Evolutionary conservation across 2,797 vertebrate genomes (phyloP).

Genomic region (Acomys russatus): DNA sequence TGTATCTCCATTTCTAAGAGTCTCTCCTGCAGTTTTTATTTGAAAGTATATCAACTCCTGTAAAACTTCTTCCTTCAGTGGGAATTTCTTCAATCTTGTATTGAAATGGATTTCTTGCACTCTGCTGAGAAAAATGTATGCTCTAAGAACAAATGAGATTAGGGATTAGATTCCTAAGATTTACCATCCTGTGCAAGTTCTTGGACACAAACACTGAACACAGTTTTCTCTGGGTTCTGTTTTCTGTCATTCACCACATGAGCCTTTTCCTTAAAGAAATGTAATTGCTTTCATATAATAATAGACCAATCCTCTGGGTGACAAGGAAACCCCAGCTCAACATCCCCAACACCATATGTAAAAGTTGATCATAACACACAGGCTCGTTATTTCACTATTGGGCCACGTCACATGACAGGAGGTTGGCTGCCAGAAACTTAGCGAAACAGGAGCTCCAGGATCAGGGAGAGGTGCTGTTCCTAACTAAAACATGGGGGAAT

Average conservation of each 20-base stretch:
- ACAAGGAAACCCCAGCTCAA: not conserved
- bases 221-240: not conserved
- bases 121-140: constrained; percentile 31
- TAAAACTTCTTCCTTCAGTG: not conserved
- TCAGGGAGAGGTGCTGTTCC: not conserved
- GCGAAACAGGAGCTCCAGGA: not conserved
- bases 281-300: not conserved
- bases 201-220: not conserved
- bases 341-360: not conserved
- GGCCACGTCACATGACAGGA: not conserved
- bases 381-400: not conserved
- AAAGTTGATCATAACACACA: not conserved
- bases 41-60: not conserved
- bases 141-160: constrained; percentile 19
- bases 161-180: not conserved
- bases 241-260: not conserved
- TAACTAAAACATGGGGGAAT: not conserved
- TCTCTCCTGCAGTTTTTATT: not conserved
- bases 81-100: not conserved
- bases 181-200: not conserved
- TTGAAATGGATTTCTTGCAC: not conserved
- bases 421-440: not conserved
- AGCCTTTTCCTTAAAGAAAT: constrained; percentile 2
- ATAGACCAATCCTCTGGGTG: not conserved
- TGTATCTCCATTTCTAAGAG: not conserved